These are phyloP conservation scores for Platyscapa corneri DNA, from an alignment of 1,140 invertebrate genomes.

Conservation along the genomic window DNA sequence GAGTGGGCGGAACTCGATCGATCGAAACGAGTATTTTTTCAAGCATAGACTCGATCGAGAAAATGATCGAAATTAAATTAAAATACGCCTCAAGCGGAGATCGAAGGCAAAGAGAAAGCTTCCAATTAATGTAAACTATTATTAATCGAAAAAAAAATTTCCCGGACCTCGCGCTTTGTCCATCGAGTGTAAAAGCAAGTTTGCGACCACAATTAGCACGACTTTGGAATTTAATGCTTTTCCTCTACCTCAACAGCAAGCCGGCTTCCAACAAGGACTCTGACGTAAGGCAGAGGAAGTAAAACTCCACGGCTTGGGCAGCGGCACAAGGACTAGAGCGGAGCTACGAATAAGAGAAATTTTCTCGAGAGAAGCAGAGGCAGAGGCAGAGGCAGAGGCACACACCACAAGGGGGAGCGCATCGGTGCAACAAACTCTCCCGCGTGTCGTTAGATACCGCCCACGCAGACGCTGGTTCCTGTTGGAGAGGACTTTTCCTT, in stretches of 20 bases:
- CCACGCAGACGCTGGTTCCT: background rate
- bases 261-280: slow-evolving; percentile 74
- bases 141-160: too few species aligned
- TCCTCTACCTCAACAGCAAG: slow-evolving; percentile 62
- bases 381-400: background rate
- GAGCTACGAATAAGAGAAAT: slow-evolving; percentile 16
- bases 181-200: too few species aligned
- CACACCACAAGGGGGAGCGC: background rate
- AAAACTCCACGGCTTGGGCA: slow-evolving; percentile 54
- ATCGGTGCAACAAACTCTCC: background rate
- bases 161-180: too few species aligned
- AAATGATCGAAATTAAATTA: background rate
- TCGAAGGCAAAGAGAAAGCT: background rate
- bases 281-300: slow-evolving; percentile 74
- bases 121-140: background rate
- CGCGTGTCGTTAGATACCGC: background rate
- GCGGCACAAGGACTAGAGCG: slow-evolving; percentile 57
- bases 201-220: too few species aligned
- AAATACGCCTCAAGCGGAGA: background rate
- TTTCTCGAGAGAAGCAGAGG: background rate
- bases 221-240: slow-evolving; percentile 47
- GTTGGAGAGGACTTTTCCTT: background rate
- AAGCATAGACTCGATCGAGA: background rate
- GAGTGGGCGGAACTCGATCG: background rate
- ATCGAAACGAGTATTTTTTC: background rate